Conservation (phyloP, 2,797 vertebrate genomes). For the Arvicola amphibius region DNA sequence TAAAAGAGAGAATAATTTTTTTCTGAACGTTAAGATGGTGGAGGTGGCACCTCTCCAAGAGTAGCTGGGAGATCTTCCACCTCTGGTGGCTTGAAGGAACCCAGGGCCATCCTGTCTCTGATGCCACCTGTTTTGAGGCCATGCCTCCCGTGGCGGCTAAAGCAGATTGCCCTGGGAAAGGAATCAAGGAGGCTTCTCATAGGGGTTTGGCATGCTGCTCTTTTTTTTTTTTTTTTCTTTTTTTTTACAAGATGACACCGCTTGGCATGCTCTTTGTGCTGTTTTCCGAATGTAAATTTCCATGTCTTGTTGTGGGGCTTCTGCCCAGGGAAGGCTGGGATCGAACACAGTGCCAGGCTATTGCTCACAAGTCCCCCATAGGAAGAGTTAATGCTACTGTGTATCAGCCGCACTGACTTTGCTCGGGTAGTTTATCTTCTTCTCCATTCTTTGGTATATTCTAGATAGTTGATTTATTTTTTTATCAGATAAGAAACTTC, state of each 20-base stretch:
- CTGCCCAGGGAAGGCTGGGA: neutral
- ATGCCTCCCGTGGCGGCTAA: neutral
- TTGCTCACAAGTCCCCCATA: neutral
- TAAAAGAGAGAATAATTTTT: neutral
- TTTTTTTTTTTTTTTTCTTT: neutral
- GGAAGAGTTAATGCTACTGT: neutral
- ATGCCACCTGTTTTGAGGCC: neutral
- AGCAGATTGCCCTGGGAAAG: neutral
- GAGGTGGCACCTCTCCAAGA: neutral
- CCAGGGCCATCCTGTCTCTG: neutral
- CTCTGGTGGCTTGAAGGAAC: neutral
- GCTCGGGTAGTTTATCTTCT: neutral
- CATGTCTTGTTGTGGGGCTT: neutral
- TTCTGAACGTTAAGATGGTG: neutral
- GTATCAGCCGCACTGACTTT: accelerated
- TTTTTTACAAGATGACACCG: neutral
- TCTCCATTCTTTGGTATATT: neutral
- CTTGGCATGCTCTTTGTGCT: neutral
- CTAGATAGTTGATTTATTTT: neutral
- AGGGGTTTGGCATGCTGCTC: neutral
- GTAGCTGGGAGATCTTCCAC: neutral
- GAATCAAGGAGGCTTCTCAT: neutral
- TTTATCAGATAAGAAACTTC: slow-evolving; percentile 7
- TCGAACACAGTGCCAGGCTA: neutral
- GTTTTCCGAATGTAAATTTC: neutral